Evolutionary conservation across 53 echinoderm and acorn worm species (phyloP), one percentile per base, ranked within the genome.

Genomic region (Echinometra lucunter): DNA sequence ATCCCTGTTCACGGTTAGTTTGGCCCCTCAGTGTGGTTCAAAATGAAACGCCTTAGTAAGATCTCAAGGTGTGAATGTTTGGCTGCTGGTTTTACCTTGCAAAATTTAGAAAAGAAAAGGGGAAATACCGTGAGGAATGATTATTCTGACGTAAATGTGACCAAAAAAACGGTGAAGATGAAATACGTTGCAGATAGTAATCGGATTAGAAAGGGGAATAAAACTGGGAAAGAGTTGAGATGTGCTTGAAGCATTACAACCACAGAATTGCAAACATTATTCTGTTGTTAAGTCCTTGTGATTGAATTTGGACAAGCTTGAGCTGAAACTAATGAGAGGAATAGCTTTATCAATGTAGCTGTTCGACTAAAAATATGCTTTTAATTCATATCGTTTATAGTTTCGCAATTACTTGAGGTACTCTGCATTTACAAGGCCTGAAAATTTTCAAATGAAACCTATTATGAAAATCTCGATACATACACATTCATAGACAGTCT

Each of bases 61-160:
- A 21, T 23, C 23, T 42, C 8, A 3, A 81, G 4, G 25, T 81
- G 81, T 40, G 2, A 81, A 18, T 42, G 21, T 30, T 13, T 81
- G 40, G 81, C 42, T 81, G 19, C 44, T 81, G 44, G 81, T 81
- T 25, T 23, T 1, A 81, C 81, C 8, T 35, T 5, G 42, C 23
- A 44, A 44, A 81, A 81, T 44, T 81, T 81, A 42, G 81, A 19
- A 23, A 53, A 81, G 44, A 80, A 18, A 21, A 21, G 44, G 81
- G 81, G 81, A 42, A 81, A 81, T 44, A 81, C 81, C 81, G 38
- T 23, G 28, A 21, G 44, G 27, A 44, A 81, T 81, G 6, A 44
- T 81, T 42, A 81, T 18, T 81, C 81, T 81, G 81, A 72, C 35
- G 72, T 72, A 72, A 72, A 32, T 34, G 7, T 72, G 32, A 72